Conservation (phyloP, 2,113 vertebrate species). For the Zootoca vivipara region DNA sequence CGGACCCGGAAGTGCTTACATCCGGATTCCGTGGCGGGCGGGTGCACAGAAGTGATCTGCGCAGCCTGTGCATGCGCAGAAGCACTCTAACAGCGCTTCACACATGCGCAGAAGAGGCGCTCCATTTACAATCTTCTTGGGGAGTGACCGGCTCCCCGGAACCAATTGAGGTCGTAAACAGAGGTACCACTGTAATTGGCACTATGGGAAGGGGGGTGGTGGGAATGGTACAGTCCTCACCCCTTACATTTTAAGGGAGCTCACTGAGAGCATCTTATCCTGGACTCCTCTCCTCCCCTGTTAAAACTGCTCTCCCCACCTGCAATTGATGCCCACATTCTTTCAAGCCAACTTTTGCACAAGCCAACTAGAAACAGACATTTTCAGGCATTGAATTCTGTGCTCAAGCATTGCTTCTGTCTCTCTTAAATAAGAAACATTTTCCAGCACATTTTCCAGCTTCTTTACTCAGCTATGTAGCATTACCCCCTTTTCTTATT, state of each 20-base stretch:
- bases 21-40: too few relatives aligned
- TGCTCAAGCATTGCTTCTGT: neutral
- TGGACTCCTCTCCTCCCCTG: neutral
- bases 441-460: neutral
- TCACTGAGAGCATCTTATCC: neutral
- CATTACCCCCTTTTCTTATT: neutral
- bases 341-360: neutral
- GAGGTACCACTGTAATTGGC: too few relatives aligned
- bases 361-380: neutral
- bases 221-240: neutral
- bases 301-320: too few relatives aligned
- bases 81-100: too few relatives aligned
- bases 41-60: too few relatives aligned
- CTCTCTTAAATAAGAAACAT: too few relatives aligned
- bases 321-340: neutral
- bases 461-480: neutral
- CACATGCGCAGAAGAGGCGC: too few relatives aligned
- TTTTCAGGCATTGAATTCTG: neutral
- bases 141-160: too few relatives aligned
- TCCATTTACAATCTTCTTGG: too few relatives aligned
- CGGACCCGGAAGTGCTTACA: too few relatives aligned
- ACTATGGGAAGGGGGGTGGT: neutral
- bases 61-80: too few relatives aligned
- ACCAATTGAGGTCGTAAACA: too few relatives aligned
- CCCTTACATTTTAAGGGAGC: neutral